A percentile compares a stretch with the other conserved stretches of the same genome.
Conservation (phyloP, 2,113 vertebrate genomes). For the Pavo muticus region DNA sequence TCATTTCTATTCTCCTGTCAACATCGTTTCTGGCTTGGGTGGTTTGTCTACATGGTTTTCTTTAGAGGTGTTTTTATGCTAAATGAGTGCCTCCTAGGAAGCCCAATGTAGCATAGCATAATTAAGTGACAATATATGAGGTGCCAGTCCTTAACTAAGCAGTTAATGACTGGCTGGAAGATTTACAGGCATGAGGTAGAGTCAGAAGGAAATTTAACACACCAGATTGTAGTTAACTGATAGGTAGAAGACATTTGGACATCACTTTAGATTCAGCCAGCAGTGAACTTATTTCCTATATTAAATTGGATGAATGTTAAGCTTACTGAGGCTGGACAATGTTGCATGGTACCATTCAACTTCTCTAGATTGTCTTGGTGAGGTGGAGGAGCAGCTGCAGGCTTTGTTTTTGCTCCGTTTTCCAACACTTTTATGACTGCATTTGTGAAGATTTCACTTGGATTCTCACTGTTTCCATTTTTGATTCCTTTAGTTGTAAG, state of each 20-base stretch:
- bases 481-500: background rate
- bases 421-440: background rate
- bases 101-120: conserved; percentile 74
- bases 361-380: background rate
- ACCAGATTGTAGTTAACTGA: conserved; percentile 19
- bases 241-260: background rate
- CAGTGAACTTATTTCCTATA: background rate
- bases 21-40: conserved; percentile 59
- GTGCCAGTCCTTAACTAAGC: conserved; percentile 72
- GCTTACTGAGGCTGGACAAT: background rate
- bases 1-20: conserved; percentile 69
- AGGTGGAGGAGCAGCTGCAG: background rate
- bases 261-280: background rate
- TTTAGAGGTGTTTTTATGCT: conserved; percentile 76
- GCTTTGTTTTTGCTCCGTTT: background rate
- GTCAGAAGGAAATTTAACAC: conserved; percentile 61
- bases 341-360: rapidly evolving
- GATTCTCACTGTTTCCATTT: background rate
- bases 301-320: background rate
- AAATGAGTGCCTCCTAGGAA: conserved; percentile 78
- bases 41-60: conserved; percentile 72
- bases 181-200: conserved; percentile 71
- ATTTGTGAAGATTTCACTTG: background rate
- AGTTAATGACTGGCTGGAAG: conserved; percentile 71
- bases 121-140: conserved; percentile 79